A percentile compares a stretch with the other conserved stretches of the same genome.
Conservation (phyloP, 2,113 vertebrate genomes). For the Monarcha castaneiventris region DNA sequence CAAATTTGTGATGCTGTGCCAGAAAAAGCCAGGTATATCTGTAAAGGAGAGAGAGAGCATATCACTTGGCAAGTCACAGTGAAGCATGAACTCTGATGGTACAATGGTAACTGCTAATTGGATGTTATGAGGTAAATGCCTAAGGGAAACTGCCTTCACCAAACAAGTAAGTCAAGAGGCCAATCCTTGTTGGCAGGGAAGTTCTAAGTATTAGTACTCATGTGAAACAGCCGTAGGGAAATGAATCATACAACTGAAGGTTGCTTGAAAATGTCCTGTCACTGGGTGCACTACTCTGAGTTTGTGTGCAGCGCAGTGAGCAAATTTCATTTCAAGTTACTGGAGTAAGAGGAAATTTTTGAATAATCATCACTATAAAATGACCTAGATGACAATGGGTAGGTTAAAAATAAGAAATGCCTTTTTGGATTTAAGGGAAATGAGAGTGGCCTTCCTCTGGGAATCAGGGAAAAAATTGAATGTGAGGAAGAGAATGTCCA, state of each 20-base stretch:
- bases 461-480: constrained; percentile 8
- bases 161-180: constrained; percentile 19
- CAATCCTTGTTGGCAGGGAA: constrained; percentile 29
- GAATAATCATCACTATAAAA: background rate
- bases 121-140: background rate
- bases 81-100: background rate
- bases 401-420: constrained; percentile 51
- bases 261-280: constrained; percentile 25
- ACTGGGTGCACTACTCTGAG: background rate
- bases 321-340: background rate
- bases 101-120: background rate
- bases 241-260: background rate
- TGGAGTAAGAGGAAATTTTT: constrained; percentile 36
- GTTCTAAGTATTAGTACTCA: background rate
- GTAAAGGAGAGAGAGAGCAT: background rate
- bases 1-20: background rate
- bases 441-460: constrained; percentile 19
- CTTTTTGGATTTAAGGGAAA: constrained; percentile 38
- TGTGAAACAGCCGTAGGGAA: constrained; percentile 20
- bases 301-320: background rate
- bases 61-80: background rate
- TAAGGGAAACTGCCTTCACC: background rate
- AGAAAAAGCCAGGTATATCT: background rate
- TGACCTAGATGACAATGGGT: constrained; percentile 35
- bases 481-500: constrained; percentile 37